Percentiles rank a stretch among this genome's conserved stretches.
Conservation (phyloP, 2,888 invertebrate genomes). For the Melanargia galathea region DNA sequence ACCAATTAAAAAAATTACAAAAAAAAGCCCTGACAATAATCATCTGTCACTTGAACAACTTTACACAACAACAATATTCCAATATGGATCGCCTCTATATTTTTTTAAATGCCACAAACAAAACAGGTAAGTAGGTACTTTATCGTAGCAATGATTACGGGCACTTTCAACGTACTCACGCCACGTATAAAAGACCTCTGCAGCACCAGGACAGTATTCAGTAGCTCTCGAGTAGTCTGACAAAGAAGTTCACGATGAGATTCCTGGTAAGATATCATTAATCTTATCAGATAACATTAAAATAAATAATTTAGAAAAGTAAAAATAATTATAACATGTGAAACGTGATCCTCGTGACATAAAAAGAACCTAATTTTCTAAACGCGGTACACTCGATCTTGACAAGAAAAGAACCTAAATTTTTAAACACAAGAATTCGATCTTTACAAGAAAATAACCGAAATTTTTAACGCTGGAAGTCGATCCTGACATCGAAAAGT, state of each 20-base stretch:
- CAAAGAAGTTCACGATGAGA: conserved; percentile 80
- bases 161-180: conserved; percentile 64
- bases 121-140: conserved; percentile 39
- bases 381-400: neutral
- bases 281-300: conserved; percentile 42
- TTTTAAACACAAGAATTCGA: neutral
- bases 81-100: conserved; percentile 39
- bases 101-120: conserved; percentile 41
- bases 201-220: conserved; percentile 62
- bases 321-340: neutral
- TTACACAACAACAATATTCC: conserved; percentile 22
- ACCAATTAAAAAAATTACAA: conserved; percentile 10
- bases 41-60: conserved; percentile 16
- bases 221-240: conserved; percentile 79
- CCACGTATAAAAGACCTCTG: conserved; percentile 68
- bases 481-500: neutral
- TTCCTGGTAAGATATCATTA: conserved; percentile 66
- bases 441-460: neutral
- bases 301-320: too few relatives aligned
- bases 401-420: neutral
- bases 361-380: conserved; percentile 6
- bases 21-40: conserved; percentile 11
- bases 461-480: neutral
- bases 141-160: conserved; percentile 49
- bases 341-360: conserved; percentile 9